These are phyloP conservation scores for Adelognathus sp. DNA, from an alignment of 2,888 invertebrate species.

Conservation along the genomic window DNA sequence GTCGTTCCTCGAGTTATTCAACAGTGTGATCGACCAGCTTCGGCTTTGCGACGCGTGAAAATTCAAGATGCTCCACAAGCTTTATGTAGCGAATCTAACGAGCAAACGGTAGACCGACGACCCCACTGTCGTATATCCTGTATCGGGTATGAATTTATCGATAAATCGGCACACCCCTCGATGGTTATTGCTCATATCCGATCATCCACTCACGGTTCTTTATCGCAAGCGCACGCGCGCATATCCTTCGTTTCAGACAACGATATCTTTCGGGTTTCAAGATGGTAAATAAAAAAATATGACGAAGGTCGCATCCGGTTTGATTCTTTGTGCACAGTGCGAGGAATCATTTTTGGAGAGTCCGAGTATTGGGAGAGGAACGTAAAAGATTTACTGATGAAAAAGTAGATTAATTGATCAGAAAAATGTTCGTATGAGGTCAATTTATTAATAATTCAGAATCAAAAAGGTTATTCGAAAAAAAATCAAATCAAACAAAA, in stretches of 20 bases:
- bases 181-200: conserved; percentile 48
- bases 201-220: conserved; percentile 24
- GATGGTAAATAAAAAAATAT: background rate
- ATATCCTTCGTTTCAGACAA: background rate
- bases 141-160: conserved; percentile 17
- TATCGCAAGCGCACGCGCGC: conserved; percentile 45
- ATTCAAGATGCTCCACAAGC: conserved; percentile 29
- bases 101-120: conserved; percentile 44
- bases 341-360: no score
- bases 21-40: background rate
- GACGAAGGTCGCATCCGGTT: background rate
- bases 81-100: conserved; percentile 50
- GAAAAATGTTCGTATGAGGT: no score
- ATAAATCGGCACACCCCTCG: conserved; percentile 56
- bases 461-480: no score
- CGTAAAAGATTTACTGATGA: no score
- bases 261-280: background rate
- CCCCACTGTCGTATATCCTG: conserved; percentile 15
- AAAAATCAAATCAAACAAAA: no score
- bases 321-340: no score
- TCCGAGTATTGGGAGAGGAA: no score
- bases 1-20: background rate
- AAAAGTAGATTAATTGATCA: no score
- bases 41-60: background rate
- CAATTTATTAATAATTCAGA: no score